Evolutionary conservation across 2,113 vertebrate species (phyloP), one percentile per base, ranked within the genome.

Genomic region (Peromyscus leucopus): DNA sequence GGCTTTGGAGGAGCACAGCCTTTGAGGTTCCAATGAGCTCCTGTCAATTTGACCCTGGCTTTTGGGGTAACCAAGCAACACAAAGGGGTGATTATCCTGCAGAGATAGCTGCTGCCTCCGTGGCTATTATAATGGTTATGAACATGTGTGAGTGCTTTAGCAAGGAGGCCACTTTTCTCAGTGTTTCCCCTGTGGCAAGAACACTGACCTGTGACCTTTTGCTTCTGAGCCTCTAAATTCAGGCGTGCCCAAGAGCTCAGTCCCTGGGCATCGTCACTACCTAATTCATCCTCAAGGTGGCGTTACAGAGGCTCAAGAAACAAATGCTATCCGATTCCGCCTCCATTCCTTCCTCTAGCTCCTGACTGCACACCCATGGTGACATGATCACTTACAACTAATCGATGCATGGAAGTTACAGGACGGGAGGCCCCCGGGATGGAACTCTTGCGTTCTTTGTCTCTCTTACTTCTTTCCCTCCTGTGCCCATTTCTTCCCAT

Each of bases 11-110:
- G 61, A 33, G 8, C 36, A 10, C 48, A 48, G 2, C 13, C 59
- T 96, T 86, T 72, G 67, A 69, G 26, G n/a, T 87, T 89, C 91
- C 94, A n/a, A 57, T 55, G 78, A 87, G 39, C 15, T 74, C 28
- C 31, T 31, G 5, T 48, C 83, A 82, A 63, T 39, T 78, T 93
- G 39, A 74, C 39, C 6, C n/a, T 93, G 33, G 42, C 69, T 63
- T 93, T 72, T 2, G 42, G 51, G 82, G 42, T 48, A 79, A 76
- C 71, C 57, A 55, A 24, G 17, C 57, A 82, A 88, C 10, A 7
- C 22, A 69, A 33, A 84, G 42, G 65, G 76, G 33, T 26, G n/a
- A 59, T 55, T 55, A 55, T 71, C 24, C 24, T 61, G n/a, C 61
- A 71, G 67, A n/a, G 36, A 59, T 11, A 33, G 46, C 39, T 57